Conservation (phyloP, 1,140 invertebrate genomes). For the Nautilus pompilius region DNA sequence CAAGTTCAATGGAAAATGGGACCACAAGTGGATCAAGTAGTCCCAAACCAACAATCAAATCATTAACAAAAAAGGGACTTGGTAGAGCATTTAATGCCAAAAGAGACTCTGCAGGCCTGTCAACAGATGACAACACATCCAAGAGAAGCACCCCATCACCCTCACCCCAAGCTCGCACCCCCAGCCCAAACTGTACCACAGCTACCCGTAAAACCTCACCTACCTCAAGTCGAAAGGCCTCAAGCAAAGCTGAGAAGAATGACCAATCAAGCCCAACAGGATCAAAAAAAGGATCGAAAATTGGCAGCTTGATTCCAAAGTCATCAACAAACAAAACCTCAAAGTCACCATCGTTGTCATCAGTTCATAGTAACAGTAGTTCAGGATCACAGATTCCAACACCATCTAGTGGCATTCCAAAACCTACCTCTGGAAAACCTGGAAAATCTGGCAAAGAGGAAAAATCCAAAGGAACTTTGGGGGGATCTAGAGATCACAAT, state of each 20-base stretch:
- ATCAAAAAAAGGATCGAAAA: constrained; percentile 37
- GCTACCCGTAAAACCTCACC: constrained; percentile 6
- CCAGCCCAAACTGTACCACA: not conserved
- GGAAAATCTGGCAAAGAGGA: constrained; percentile 26
- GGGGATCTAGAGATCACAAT: constrained; percentile 13
- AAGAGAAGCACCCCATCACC: constrained; percentile 14
- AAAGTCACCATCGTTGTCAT: constrained; percentile 26
- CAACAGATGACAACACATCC: constrained; percentile 18
- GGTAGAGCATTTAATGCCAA: constrained; percentile 24
- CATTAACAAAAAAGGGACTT: constrained; percentile 11
- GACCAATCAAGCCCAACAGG: not conserved
- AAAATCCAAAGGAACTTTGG: constrained; percentile 18
- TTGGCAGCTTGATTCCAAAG: constrained; percentile 39
- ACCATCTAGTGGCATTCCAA: constrained; percentile 37
- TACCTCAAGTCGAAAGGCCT: constrained; percentile 5
- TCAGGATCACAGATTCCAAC: constrained; percentile 30
- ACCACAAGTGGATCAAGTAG: constrained; percentile 32
- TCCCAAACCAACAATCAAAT: constrained; percentile 34
- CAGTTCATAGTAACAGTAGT: constrained; percentile 14
- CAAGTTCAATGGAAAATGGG: constrained; percentile 21
- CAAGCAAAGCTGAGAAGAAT: constrained; percentile 8
- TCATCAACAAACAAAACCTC: constrained; percentile 16
- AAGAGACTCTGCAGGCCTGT: constrained; percentile 20
- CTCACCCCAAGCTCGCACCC: constrained; percentile 9
- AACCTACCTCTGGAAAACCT: constrained; percentile 31